Percentiles rank a stretch among this genome's conserved stretches.
phyloP scores from a whole-genome alignment of 30 jellyfish, hydroid and myxozoan species.

The Aurelia coerulea region DNA sequence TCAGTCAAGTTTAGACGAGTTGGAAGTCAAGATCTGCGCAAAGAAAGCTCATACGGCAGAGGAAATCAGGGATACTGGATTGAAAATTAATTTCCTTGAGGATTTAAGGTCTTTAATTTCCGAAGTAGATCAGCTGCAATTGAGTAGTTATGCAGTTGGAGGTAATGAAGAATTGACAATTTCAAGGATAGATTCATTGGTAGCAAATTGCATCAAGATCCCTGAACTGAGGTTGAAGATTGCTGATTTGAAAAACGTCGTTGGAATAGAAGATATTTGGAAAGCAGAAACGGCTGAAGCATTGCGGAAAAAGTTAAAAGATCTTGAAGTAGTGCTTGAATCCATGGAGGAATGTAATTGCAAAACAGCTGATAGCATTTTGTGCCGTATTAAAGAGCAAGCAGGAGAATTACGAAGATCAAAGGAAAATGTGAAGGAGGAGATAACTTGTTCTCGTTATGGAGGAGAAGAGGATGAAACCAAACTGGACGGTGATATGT shows the following conservation, averaged over 20 bases:
- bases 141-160: not conserved
- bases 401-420: not conserved
- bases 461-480: constrained; percentile 17
- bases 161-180: not conserved
- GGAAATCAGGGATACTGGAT: not conserved
- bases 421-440: too few relatives aligned
- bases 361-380: too few relatives aligned
- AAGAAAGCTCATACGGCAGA: not conserved
- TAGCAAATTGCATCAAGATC: not conserved
- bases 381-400: not conserved
- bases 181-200: not conserved
- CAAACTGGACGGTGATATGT: not conserved
- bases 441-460: too few relatives aligned
- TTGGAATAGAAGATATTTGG: not conserved
- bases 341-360: too few relatives aligned
- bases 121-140: not conserved
- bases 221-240: not conserved
- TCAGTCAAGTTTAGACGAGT: not conserved
- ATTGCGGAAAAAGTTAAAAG: not conserved
- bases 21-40: not conserved
- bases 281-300: not conserved
- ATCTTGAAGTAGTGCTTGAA: not conserved
- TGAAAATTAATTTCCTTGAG: not conserved
- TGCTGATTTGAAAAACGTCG: not conserved
- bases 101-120: not conserved